Base-by-base conservation (phyloP, 2,888 invertebrate species). In the Axea sp. region DNA sequence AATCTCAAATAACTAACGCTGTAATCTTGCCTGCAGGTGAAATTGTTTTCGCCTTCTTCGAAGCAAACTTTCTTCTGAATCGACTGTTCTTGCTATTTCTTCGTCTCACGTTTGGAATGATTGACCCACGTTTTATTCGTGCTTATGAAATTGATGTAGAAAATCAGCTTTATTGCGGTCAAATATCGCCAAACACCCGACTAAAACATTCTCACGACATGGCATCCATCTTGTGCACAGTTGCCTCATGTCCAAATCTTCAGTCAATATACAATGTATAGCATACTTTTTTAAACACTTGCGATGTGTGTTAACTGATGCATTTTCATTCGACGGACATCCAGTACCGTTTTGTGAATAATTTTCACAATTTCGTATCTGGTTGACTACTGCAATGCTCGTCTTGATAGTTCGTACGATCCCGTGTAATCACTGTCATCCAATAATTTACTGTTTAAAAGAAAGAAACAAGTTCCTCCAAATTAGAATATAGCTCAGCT, bases 401-500 rank as follows among this genome's bases (percentile, higher is more conserved):
- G n/a, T n/a, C n/a, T n/a, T n/a, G n/a, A n/a, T n/a, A n/a, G n/a
- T n/a, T n/a, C 31, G 45, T 77, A 71, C 69, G 75, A 12, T 62
- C 75, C 57, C 57, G 51, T 47, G 62, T 59, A 49, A 78, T 75
- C 37, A 78, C 53, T 41, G 53, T 26, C 19, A 55, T 17, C 55
- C 43, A 55, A 43, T 43, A 43, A 33, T 65, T 55, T 19, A 62
- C 5, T 35, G 51, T 30, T n/a, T n/a, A n/a, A 51, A 51, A 69
- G 68, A 64, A 77, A 72, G 77, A 74, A 76, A 73, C 45, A 68
- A 65, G 71, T 67, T 75, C 73, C 43, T 60, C 76, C 57, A 77
- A 72, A 73, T 76, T 76, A 73, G 69, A 76, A 77, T 78, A 75
- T 73, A 79, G 72, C 69, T 77, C 73, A 0, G 45, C 53, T 77